Conservation (phyloP, 2,113 vertebrate genomes). For the Mungos mungo region DNA sequence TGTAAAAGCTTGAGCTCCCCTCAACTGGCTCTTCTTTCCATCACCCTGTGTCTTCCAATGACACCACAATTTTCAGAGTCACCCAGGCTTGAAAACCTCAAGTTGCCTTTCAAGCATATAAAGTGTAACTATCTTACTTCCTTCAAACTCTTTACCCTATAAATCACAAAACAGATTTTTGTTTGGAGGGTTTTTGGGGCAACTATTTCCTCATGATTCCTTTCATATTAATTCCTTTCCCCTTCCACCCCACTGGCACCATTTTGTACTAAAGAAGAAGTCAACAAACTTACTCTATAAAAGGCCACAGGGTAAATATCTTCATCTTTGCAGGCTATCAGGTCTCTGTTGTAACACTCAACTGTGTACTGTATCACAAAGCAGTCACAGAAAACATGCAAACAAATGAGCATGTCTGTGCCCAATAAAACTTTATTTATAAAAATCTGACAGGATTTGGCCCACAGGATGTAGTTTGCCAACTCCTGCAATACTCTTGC, state of each 20-base stretch:
- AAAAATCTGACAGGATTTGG: neutral
- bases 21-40: constrained; percentile 39
- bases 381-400: neutral
- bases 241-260: neutral
- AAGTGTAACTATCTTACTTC: constrained; percentile 22
- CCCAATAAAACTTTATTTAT: constrained; percentile 16
- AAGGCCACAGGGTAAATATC: neutral
- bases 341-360: neutral
- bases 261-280: neutral
- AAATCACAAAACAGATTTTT: constrained; percentile 13
- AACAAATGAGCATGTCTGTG: neutral
- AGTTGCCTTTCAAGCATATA: constrained; percentile 41
- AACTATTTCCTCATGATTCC: neutral
- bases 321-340: neutral
- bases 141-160: neutral
- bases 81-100: constrained; percentile 55
- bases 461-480: neutral
- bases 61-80: constrained; percentile 65
- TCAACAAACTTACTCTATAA: neutral
- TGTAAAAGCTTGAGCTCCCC: constrained; percentile 41
- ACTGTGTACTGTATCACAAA: neutral
- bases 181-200: neutral
- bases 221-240: neutral
- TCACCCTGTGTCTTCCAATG: constrained; percentile 12
- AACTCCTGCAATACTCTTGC: neutral